Base-by-base conservation (phyloP, 2,797 vertebrate genomes). In the Thamnophis elegans region DNA sequence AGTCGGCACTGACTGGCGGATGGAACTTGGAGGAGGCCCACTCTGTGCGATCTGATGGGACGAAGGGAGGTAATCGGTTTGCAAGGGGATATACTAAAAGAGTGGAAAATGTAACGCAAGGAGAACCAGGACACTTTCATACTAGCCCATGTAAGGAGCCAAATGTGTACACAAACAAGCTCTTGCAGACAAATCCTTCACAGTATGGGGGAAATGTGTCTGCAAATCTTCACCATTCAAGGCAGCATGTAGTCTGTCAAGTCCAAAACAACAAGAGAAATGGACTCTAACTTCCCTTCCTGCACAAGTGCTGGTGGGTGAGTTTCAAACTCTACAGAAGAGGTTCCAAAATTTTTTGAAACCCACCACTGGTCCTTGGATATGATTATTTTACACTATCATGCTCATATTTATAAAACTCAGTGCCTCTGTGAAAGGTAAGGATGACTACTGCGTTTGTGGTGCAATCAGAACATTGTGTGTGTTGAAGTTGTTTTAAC, bases 31-130 rank as follows among this genome's bases (percentile, higher is more conserved):
- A n/a, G n/a, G n/a, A n/a, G n/a, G n/a, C n/a, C n/a, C n/a, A n/a
- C n/a, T n/a, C n/a, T n/a, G n/a, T n/a, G n/a, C n/a, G n/a, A n/a
- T n/a, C n/a, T n/a, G n/a, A n/a, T n/a, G n/a, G n/a, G n/a, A n/a
- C n/a, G n/a, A n/a, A n/a, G n/a, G n/a, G n/a, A n/a, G n/a, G n/a
- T n/a, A n/a, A n/a, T n/a, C n/a, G n/a, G n/a, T n/a, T 95, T 95
- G 91, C 78, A 93, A 92, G 42, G 94, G 62, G 91, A 87, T 55
- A 32, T 54, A 94, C 93, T 95, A 92, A 93, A 96, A 92, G 82
- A 89, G 86, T 90, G 92, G 92, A 94, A 95, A 94, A 94, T 91
- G 89, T 60, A 94, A 93, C 94, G 88, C 73, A 93, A 90, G 25
- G 47, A 28, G 92, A 93, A 93, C 93, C 91, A 68, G 86, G 58